These are phyloP conservation scores for Pollenia amentaria DNA, from an alignment of 2,888 invertebrate species.

Conservation along the genomic window DNA sequence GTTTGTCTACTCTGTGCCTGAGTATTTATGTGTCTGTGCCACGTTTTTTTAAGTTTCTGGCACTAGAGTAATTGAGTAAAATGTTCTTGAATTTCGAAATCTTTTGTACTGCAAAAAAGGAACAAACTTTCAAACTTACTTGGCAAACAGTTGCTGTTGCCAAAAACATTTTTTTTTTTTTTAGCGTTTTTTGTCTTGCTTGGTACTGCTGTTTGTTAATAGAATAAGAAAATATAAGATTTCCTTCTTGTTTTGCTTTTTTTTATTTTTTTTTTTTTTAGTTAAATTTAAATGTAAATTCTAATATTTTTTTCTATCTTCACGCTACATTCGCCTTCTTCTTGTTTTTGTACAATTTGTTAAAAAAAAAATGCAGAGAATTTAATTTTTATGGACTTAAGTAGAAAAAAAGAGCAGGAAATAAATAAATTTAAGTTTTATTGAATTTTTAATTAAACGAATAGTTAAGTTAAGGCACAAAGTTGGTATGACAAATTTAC, in stretches of 20 bases:
- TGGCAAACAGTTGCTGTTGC: constrained; percentile 44
- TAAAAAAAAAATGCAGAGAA: constrained; percentile 40
- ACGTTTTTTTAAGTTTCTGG: constrained; percentile 51
- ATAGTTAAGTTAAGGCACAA: not conserved
- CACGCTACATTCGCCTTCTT: not conserved
- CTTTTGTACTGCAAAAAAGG: constrained; percentile 10
- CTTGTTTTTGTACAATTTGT: not conserved
- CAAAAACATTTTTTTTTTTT: constrained; percentile 51
- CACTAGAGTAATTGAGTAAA: constrained; percentile 51
- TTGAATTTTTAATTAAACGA: constrained; percentile 26
- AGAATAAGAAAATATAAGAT: constrained; percentile 41
- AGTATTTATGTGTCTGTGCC: constrained; percentile 26
- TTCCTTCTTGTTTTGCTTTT: not conserved
- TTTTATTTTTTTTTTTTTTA: not conserved
- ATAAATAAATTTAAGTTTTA: constrained; percentile 17
- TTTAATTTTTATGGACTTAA: constrained; percentile 8
- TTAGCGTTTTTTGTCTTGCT: not conserved
- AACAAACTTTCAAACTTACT: constrained; percentile 29
- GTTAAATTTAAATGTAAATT: constrained; percentile 34
- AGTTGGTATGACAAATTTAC: not conserved
- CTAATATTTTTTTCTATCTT: not conserved
- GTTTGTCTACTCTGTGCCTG: constrained; percentile 23
- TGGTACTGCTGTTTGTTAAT: constrained; percentile 20
- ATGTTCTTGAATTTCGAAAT: constrained; percentile 55
- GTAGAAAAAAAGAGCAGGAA: not conserved